Evolutionary conservation across 2,888 invertebrate genomes (phyloP).

Genomic region (Caprella mutica): DNA sequence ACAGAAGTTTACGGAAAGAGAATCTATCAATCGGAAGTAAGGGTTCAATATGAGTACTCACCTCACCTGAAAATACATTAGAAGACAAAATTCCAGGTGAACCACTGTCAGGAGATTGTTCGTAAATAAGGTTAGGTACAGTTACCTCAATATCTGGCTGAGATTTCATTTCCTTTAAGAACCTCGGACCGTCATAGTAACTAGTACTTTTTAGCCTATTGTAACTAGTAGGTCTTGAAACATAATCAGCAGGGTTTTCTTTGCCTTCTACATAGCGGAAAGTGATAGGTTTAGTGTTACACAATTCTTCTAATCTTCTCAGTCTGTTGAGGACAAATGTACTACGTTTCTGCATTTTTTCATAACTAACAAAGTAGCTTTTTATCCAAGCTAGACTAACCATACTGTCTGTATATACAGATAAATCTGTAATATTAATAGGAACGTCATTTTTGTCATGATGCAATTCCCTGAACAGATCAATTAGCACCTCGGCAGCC

Average conservation of each 20-base stretch:
- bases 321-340: slow-evolving; percentile 2
- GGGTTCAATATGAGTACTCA: no score
- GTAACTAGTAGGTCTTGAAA: no score
- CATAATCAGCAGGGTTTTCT: background rate
- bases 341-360: slow-evolving; percentile 5
- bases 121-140: no score
- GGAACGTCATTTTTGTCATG: background rate
- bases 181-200: no score
- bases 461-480: background rate
- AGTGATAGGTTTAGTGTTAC: background rate
- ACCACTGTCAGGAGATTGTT: no score
- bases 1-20: no score
- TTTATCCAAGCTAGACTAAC: background rate
- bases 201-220: no score
- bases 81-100: no score
- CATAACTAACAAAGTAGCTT: background rate
- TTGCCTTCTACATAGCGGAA: background rate
- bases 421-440: background rate
- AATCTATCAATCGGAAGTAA: no score
- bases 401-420: background rate
- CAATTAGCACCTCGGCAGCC: background rate
- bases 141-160: no score
- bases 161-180: no score
- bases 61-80: no score
- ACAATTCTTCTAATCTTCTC: background rate